A percentile compares a stretch with the other conserved stretches of the same genome.
These are phyloP conservation scores for Ichneumoninae sp. DNA, from an alignment of 2,888 invertebrate species.

Conservation along the genomic window DNA sequence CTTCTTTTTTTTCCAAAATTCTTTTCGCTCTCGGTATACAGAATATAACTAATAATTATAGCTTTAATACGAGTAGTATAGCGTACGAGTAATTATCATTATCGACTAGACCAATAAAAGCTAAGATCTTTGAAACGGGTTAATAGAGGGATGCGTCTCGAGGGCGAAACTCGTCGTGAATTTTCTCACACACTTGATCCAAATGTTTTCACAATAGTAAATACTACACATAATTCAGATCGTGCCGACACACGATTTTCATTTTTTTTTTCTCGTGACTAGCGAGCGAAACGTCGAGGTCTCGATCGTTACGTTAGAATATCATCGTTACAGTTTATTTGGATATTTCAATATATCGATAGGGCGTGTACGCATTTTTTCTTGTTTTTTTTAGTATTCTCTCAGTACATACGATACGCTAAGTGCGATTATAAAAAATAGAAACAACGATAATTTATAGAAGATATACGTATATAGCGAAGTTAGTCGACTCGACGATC, in stretches of 20 bases:
- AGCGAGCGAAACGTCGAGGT: slow-evolving; percentile 53
- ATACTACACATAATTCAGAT: slow-evolving; percentile 35
- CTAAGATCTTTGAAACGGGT: slow-evolving; percentile 67
- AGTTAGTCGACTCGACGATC: slow-evolving; percentile 51
- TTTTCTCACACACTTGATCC: slow-evolving; percentile 6
- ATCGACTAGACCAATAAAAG: slow-evolving; percentile 79
- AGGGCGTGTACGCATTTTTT: slow-evolving; percentile 36
- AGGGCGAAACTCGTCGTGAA: slow-evolving; percentile 26
- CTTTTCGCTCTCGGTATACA: slow-evolving; percentile 58
- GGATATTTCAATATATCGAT: slow-evolving; percentile 53
- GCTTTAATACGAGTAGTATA: slow-evolving; percentile 31
- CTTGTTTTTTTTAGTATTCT: slow-evolving; percentile 53
- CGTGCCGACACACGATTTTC: slow-evolving; percentile 45
- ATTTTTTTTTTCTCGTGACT: slow-evolving; percentile 55
- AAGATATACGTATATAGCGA: slow-evolving; percentile 57
- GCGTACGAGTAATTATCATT: slow-evolving; percentile 72
- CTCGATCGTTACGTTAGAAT: slow-evolving; percentile 53
- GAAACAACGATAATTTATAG: slow-evolving; percentile 68
- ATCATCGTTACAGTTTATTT: slow-evolving; percentile 22
- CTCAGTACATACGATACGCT: slow-evolving; percentile 61
- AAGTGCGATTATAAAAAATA: slow-evolving; percentile 69
- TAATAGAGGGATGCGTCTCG: slow-evolving; percentile 37
- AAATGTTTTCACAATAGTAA: slow-evolving; percentile 23
- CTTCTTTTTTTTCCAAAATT: slow-evolving; percentile 30
- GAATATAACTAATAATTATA: slow-evolving; percentile 71